Evolutionary conservation across 2,888 invertebrate genomes (phyloP), one percentile per base, ranked within the genome.

Genomic region (Clusia tigrina): DNA sequence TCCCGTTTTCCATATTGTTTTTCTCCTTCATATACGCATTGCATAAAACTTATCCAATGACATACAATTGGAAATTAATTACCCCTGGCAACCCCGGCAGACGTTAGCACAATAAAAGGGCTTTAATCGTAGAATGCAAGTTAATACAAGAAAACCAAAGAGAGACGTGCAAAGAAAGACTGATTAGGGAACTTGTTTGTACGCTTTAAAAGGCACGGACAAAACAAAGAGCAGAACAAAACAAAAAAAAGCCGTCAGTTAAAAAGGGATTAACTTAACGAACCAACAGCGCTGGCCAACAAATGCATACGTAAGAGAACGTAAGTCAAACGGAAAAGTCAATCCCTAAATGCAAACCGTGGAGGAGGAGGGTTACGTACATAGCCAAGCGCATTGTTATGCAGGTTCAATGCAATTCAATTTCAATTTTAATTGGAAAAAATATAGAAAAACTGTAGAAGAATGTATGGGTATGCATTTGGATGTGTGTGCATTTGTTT

Each of bases 371-470:
- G 12, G 25, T 15, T 24, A 24, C 10, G 24, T 18, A 24, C 23
- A 53, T 51, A 15, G 2, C 37, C 17, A 22, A 20, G 18, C 17
- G 26, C 48, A 60, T 60, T 60, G 60, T 60, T 60, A 60, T 60
- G 60, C 60, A 54, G 60, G 60, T 60, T 60, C 60, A 60, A 60
- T 60, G 60, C 60, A 59, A 59, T 53, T 54, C 53, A 20, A 59
- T 52, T 58, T 51, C 42, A 60, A 54, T 54, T 54, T 48, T 5
- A 54, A 51, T 51, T 18, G 37, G 20, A 6, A 26, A 48, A 51
- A 32, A 37, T 1, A 15, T 37, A 37, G 22, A 51, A 51, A 48
- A 51, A 48, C 2, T 48, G 9, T 42, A 9, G 12, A 32, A 32
- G 12, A 32, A 32, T 42, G 42, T n/a, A n/a, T n/a, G n/a, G n/a